Base-by-base conservation (phyloP, 2,888 invertebrate species). In the Spilarctia lutea region DNA sequence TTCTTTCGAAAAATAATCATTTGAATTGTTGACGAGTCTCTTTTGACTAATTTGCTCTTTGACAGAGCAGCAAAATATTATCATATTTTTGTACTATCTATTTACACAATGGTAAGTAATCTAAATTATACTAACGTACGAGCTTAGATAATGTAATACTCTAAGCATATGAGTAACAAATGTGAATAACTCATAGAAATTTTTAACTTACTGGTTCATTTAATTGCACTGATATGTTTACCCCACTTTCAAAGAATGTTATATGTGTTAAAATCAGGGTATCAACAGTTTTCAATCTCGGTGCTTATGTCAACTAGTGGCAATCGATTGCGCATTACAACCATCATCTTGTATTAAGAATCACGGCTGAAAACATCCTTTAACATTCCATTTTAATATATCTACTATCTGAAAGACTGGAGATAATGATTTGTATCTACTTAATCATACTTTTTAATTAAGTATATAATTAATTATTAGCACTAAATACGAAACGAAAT, bases 31-130 rank as follows among this genome's bases (percentile, higher is more conserved):
- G 0, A 7, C 24, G 10, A n/a, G 56, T 11, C 24, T 11, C 56
- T 56, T 27, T 56, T 56, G 27, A 27, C n/a, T n/a, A 27, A 27
- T 56, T 6, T 56, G 56, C 11, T n/a, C 56, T n/a, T 33, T 39
- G 67, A 67, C n/a, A 42, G 42, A 16, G 39, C 18, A 42, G n/a
- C 11, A n/a, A 42, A 27, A 45, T 42, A 27, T 65, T 7, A 75
- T 76, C 78, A 75, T 78, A 85, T 81, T 81, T 82, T 84, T 78
- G 68, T 83, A 84, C 75, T 63, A 76, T 65, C 71, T 73, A 68
- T 73, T 60, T 68, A 73, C 45, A 72, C 35, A 52, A 66, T 20
- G 27, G 18, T 48, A 20, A 18, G 65, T 27, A n/a, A 56, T 56
- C 27, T 56, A 56, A 56, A 56, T 56, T 56, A n/a, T 56, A 56